Base-by-base conservation (phyloP, 2,113 vertebrate genomes). In the Tupaia tana region DNA sequence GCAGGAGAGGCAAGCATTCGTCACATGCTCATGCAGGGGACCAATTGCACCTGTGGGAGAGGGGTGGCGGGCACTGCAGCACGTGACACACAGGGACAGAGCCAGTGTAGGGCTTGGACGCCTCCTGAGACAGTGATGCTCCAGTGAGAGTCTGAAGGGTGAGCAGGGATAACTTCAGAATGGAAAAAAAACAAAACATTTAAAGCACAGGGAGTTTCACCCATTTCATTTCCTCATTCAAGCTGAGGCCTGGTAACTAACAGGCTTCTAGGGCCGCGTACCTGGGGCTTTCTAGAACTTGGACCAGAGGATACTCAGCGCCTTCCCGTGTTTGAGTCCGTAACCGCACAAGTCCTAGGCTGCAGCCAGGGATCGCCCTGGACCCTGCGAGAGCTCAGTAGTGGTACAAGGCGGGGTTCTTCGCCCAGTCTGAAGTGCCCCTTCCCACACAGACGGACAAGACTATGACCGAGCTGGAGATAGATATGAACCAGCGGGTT, bases 391-490 rank as follows among this genome's bases (percentile, higher is more conserved):
- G 43, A 88, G 69, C 63, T 90, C 52, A n/a, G 1, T 18, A 73
- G 78, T 59, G 89, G 27, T 20, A 9, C 19, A 78, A 18, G 56
- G 25, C 43, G 77, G 61, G 58, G 13, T 77, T n/a, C 81, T 59
- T 83, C 64, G 15, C 67, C 31, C 27, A 22, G 8, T 79, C 89
- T 95, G 69, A 97, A 71, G 43, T 91, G 52, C 81, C 9, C 73
- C 91, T 89, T 85, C 69, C 85, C 4, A n/a, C 80, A 1, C 98
- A 99, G 99, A 99, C 99, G 10, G 99, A 99, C 98, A 99, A 99
- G 95, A 99, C 99, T 0, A 99, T 99, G 99, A 99, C 99, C 0
- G 99, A 99, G 98, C 98, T 99, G 98, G 99, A 99, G 98, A 99
- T 99, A 64, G 99, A 99, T 59, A 99, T 99, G 98, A 99, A 99